These are phyloP conservation scores for Trichonephila clavata DNA, from an alignment of 1,140 invertebrate genomes.

Conservation along the genomic window DNA sequence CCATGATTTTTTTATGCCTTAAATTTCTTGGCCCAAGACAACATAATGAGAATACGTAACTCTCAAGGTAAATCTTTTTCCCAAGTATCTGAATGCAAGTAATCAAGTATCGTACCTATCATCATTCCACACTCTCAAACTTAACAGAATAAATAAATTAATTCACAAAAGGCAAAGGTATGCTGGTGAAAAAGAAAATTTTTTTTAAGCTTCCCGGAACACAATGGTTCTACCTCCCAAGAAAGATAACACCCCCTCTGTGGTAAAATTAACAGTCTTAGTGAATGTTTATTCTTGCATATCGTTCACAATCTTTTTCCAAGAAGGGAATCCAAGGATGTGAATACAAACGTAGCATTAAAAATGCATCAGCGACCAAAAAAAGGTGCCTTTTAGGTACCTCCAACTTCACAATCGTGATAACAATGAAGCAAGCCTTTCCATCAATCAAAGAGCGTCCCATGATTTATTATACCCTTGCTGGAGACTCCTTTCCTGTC, in stretches of 20 bases:
- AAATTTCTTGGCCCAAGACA: too few species aligned
- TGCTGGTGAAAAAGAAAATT: neutral
- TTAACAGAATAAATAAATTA: neutral
- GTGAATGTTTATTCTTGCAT: neutral
- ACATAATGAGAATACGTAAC: too few species aligned
- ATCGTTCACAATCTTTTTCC: neutral
- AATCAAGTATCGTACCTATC: too few species aligned
- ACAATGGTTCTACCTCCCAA: neutral
- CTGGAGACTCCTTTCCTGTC: neutral
- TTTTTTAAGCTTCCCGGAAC: neutral
- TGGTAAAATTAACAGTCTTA: neutral
- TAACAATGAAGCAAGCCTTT: too few species aligned
- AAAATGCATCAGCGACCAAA: neutral
- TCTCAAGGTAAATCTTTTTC: too few species aligned
- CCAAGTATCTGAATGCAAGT: too few species aligned
- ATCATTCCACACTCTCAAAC: too few species aligned
- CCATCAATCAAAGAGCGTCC: neutral
- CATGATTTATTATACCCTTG: neutral
- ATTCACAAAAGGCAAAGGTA: neutral
- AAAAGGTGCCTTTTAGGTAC: neutral
- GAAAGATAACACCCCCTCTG: too few species aligned
- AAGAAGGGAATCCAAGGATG: neutral
- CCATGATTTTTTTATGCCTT: too few species aligned
- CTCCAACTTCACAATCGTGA: too few species aligned
- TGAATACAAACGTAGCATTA: neutral